Base-by-base conservation (phyloP, 2,113 vertebrate species). In the Hoplias malabaricus region DNA sequence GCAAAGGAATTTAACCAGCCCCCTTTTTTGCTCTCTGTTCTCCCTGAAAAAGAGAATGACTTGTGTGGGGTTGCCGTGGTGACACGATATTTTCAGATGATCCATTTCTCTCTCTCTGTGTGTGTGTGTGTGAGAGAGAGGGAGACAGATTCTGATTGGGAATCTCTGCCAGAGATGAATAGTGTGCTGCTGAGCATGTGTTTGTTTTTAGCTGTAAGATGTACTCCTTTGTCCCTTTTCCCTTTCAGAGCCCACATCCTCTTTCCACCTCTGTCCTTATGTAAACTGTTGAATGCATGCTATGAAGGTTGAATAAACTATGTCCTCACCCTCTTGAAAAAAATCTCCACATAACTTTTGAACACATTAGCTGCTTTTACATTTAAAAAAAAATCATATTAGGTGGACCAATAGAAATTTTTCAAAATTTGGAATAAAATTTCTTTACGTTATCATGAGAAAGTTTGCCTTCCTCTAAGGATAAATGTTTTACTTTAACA, bases 161-260 rank as follows among this genome's bases (percentile, higher is more conserved):
- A 40, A 34, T 33, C 59, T 2, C 42, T 68, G 31, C 48, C 12
- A 62, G 40, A 29, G 43, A 16, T 6, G n/a, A n/a, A n/a, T n/a
- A n/a, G n/a, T 3, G 46, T 14, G 12, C 8, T 48, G 46, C 4
- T n/a, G 46, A 12, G 46, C 13, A 1, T 7, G 53, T 56, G 53
- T 25, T 56, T 23, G 21, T 50, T 54, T 46, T 2, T 70, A 63
- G 53, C 36, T 29, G 65, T 48, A 43, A 42, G 46, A 69, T 63
- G 75, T 78, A 72, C 80, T 83, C 82, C 77, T 86, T 86, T 83
- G 79, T 74, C 34, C 27, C 19, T 27, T 82, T 87, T 88, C 86
- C 89, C 88, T 86, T 87, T 73, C 36, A 80, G 82, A 81, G 82
- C 83, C 86, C 84, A 87, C 86, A 86, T 90, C 89, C 88, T 88